These are phyloP conservation scores for Speoplatyrhinus poulsoni DNA, from an alignment of 2,113 vertebrate genomes.

Conservation along the genomic window DNA sequence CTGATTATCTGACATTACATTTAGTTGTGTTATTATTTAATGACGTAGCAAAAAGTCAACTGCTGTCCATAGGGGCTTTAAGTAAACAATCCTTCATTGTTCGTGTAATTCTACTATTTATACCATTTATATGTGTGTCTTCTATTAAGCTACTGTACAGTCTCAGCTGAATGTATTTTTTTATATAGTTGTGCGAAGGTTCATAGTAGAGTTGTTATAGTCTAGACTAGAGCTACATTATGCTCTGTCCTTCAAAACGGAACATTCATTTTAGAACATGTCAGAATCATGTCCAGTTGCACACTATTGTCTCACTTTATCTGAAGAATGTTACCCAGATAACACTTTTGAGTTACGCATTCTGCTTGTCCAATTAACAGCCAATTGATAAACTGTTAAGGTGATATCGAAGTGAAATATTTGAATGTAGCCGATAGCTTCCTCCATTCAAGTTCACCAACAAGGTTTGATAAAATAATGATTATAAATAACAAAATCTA, in stretches of 20 bases:
- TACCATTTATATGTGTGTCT: constrained; percentile 69
- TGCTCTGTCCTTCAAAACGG: constrained; percentile 23
- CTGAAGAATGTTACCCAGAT: constrained; percentile 14
- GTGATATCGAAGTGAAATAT: no score
- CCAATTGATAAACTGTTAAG: constrained; percentile 9
- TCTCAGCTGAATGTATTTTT: constrained; percentile 27
- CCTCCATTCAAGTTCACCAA: no score
- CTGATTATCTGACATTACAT: no score
- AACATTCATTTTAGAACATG: constrained; percentile 32
- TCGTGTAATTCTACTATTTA: constrained; percentile 71
- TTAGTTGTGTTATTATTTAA: no score
- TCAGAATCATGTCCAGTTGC: constrained; percentile 21
- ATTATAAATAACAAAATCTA: no score
- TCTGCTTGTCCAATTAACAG: background rate
- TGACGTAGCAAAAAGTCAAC: no score
- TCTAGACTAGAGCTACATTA: background rate
- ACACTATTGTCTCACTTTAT: constrained; percentile 29
- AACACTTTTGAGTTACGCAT: constrained; percentile 8
- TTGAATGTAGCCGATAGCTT: no score
- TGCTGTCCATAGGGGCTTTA: no score
- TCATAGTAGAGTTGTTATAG: constrained; percentile 8
- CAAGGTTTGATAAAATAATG: no score
- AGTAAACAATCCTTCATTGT: constrained; percentile 41
- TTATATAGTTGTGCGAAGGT: constrained; percentile 23
- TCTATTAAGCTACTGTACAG: constrained; percentile 34